phyloP scores from a whole-genome alignment of 92 coral and sea anemone species.

The Bergia puertoricense region DNA sequence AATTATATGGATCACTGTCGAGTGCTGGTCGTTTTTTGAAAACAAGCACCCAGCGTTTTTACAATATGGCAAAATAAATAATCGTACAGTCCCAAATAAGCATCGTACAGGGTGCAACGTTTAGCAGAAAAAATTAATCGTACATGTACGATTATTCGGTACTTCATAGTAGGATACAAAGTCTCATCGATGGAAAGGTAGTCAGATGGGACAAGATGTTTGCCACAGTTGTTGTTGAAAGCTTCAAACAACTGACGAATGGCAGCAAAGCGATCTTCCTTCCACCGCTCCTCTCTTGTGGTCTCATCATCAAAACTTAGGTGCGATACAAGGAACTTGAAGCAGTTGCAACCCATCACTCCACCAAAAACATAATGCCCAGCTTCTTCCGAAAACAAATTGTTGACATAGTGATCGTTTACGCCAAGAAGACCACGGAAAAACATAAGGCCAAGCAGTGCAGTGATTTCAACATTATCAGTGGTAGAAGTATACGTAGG shows the following conservation, averaged over 20 bases:
- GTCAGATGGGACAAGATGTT: constrained; percentile 25
- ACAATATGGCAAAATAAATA: too few relatives aligned
- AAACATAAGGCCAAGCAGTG: neutral
- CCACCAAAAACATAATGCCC: constrained; percentile 19
- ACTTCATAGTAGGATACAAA: constrained; percentile 27
- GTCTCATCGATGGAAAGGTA: constrained; percentile 24
- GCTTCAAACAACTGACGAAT: constrained; percentile 34
- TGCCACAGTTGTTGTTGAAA: constrained; percentile 24
- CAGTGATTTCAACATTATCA: neutral
- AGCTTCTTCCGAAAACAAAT: constrained; percentile 9
- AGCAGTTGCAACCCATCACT: constrained; percentile 17
- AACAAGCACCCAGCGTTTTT: neutral
- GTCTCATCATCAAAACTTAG: constrained; percentile 29
- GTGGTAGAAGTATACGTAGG: neutral
- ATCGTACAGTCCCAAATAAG: too few relatives aligned
- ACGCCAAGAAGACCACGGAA: constrained; percentile 12
- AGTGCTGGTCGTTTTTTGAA: constrained; percentile 4
- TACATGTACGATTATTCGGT: neutral
- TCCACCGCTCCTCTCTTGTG: constrained; percentile 16
- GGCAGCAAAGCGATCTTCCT: constrained; percentile 38
- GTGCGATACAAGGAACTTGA: constrained; percentile 23
- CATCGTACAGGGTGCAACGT: too few relatives aligned
- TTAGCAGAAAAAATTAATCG: constrained; percentile 10
- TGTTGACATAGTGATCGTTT: too few relatives aligned
- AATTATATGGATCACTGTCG: neutral